Evolutionary conservation across 2,797 vertebrate species (phyloP).

Genomic region (Neoniphon sammara): DNA sequence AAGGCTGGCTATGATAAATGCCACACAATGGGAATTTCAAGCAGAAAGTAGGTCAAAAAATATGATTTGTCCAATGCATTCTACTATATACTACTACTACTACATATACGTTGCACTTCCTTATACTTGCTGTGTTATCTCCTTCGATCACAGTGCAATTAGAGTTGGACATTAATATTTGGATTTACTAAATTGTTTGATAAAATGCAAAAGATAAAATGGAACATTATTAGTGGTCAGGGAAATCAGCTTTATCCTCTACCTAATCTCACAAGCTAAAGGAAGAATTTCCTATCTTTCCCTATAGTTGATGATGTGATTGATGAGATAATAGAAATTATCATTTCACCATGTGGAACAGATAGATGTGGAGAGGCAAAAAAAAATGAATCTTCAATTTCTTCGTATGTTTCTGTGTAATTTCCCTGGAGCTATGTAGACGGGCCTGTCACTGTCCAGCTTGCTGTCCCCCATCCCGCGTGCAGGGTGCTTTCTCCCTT

Average conservation of each 20-base stretch:
- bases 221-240: slow-evolving; percentile 26
- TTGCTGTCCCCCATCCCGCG: slow-evolving; percentile 54
- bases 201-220: slow-evolving; percentile 37
- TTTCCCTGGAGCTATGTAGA: slow-evolving; percentile 70
- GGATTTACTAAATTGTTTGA: slow-evolving; percentile 40
- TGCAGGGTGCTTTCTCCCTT: slow-evolving; percentile 56
- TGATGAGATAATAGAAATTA: slow-evolving; percentile 53
- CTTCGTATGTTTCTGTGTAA: slow-evolving; percentile 64
- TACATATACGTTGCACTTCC: not conserved
- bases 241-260: slow-evolving; percentile 35
- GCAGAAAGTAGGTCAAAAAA: not conserved
- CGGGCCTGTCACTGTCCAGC: slow-evolving; percentile 61
- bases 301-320: slow-evolving; percentile 45
- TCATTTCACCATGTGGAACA: slow-evolving; percentile 48
- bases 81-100: not conserved
- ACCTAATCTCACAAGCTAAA: slow-evolving; percentile 23
- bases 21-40: not conserved
- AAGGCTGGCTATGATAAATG: too few species aligned
- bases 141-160: slow-evolving; percentile 21
- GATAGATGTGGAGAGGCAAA: slow-evolving; percentile 43
- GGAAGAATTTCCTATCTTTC: slow-evolving; percentile 9
- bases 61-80: not conserved
- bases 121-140: slow-evolving; percentile 9
- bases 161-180: slow-evolving; percentile 21
- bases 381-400: slow-evolving; percentile 56